Base-by-base conservation (phyloP, 2,113 vertebrate genomes). In the Pluvianellus socialis region DNA sequence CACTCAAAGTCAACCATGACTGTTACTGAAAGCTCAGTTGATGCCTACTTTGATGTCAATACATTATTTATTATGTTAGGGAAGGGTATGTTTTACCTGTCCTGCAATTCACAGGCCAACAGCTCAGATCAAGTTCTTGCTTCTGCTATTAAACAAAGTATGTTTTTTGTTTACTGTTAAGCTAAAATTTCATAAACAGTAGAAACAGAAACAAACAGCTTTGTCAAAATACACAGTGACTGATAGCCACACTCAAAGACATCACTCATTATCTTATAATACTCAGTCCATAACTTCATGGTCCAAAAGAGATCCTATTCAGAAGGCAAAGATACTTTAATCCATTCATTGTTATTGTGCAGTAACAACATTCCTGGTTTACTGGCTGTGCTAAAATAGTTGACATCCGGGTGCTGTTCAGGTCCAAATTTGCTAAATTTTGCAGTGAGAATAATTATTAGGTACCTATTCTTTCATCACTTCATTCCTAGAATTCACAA, bases 271-370 rank as follows among this genome's bases (percentile, higher is more conserved):
- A 91, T 71, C 72, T 94, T 94, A 33, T 8, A 84, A 81, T 62
- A 65, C 32, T 74, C 73, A 74, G 52, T 40, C 84, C 45, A 26
- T 68, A 90, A 92, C 84, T 93, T 92, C 93, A 96, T 40, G 70
- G 68, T 91, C 81, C 79, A 96, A 72, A 91, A 91, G 77, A 95
- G 53, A 92, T 35, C 14, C 68, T 67, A 87, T 92, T 95, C 81
- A 92, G 82, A 32, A 93, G 21, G 63, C 55, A 88, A 88, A 95
- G n/a, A 82, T 59, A 81, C 32, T 91, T 96, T 87, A 91, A 95
- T 95, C 95, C 74, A 49, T 27, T 72, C 87, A 91, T 93, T 77
- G 81, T 92, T 82, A 76, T 0, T 73, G 66, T 62, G 68, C 30
- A 7, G 35, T 55, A 93, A 38, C 77, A 96, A 90, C 81, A 76